Evolutionary conservation across 1,140 invertebrate species (phyloP), one percentile per base, ranked within the genome.

Genomic region (Ostrea denselamellosa): DNA sequence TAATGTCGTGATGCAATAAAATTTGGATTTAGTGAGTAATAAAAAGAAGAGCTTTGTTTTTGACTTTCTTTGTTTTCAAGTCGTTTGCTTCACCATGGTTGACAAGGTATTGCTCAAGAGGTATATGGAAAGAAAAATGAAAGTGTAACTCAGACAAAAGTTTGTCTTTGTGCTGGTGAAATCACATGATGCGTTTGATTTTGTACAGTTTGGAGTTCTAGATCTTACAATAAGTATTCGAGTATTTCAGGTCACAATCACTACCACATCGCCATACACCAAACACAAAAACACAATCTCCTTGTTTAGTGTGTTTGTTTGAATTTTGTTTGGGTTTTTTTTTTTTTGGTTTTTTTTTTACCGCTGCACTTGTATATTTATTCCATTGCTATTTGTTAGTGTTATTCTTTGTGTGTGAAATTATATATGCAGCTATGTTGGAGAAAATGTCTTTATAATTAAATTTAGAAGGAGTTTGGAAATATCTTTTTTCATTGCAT

Each of bases 1-100:
- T 77, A 77, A 77, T 77, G 68, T 77, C 28, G 68, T 77, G 68
- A 77, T 77, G 68, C 68, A 77, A 77, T 77, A 77, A 77, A 77
- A 25, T 77, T 77, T 77, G 28, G 68, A 77, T 17, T 77, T 28
- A 77, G 68, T 77, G 28, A 28, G 14, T 14, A 77, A 77, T 77
- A 77, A 77, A 77, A 77, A 77, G 25, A 77, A 77, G 68, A 77
- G 68, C 68, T 77, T 71, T 22, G 22, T 77, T 77, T 77, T 77
- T 77, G 68, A 77, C 68, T 77, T 77, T 25, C 68, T 77, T 77
- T 77, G 68, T 77, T 77, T 77, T 77, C 68, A 14, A 77, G 25
- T 77, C 28, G 68, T 77, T 34, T 77, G 68, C 68, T 34, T 77
- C 68, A 77, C 68, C 68, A 77, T 77, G 68, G 68, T 77, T 77